phyloP scores from a whole-genome alignment of 2,888 invertebrate genomes.

The Spialia ferax region DNA sequence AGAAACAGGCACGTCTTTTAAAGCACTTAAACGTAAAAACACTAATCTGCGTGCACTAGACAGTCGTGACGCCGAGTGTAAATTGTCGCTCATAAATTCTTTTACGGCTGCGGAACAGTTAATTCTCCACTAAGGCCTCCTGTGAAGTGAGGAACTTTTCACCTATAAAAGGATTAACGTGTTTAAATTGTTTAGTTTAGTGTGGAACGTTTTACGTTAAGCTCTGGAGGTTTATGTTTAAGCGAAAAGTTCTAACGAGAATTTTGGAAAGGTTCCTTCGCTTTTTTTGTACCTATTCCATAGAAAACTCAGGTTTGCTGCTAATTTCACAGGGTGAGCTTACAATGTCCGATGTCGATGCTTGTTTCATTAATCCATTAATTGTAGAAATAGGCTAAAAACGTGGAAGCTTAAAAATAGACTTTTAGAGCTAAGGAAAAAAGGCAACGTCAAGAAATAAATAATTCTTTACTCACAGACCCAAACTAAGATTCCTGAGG shows the following conservation, averaged over 20 bases:
- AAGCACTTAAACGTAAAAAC: constrained; percentile 21
- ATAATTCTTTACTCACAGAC: too few relatives aligned
- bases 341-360: too few relatives aligned
- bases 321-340: too few relatives aligned
- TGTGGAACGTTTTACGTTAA: constrained; percentile 1
- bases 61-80: constrained; percentile 42
- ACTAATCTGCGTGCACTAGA: constrained; percentile 44
- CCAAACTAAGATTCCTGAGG: too few relatives aligned
- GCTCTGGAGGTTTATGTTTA: constrained; percentile 5
- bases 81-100: constrained; percentile 46
- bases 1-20: constrained; percentile 7
- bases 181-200: constrained; percentile 17
- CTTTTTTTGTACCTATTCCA: too few relatives aligned
- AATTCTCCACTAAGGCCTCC: constrained; percentile 35
- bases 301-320: too few relatives aligned
- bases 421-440: too few relatives aligned
- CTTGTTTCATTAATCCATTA: too few relatives aligned
- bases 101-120: constrained; percentile 45
- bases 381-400: too few relatives aligned
- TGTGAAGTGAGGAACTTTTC: constrained; percentile 25
- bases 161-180: constrained; percentile 18
- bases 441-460: too few relatives aligned
- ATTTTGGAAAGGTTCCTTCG: not conserved
- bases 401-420: too few relatives aligned
- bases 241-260: not conserved